Evolutionary conservation across 2,797 vertebrate genomes (phyloP).

Genomic region (Eospalax fontanierii): DNA sequence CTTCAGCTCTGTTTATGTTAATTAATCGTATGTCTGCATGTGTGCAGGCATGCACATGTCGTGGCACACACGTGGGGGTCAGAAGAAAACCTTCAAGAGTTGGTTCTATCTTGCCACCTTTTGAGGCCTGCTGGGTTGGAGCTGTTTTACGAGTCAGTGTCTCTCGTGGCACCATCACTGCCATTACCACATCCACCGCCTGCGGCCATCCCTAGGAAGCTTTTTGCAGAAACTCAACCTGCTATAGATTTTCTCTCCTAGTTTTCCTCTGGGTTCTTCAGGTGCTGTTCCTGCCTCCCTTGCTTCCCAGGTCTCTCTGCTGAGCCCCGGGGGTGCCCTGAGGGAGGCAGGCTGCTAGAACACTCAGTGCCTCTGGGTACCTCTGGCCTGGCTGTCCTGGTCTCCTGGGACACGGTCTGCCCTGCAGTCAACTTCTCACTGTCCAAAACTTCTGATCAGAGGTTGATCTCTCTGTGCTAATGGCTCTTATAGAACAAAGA

Average conservation of each 20-base stretch:
- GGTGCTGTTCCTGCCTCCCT: neutral
- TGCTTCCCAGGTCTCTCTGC: neutral
- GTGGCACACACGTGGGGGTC: neutral
- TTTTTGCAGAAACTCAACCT: neutral
- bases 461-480: constrained; percentile 52
- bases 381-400: neutral
- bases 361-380: no score
- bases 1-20: neutral
- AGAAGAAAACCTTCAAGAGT: neutral
- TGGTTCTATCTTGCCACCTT: neutral
- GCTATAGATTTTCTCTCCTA: neutral
- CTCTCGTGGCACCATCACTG: neutral
- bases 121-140: no score
- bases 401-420: neutral
- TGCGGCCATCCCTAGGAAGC: neutral
- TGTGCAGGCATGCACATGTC: neutral
- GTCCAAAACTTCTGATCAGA: neutral
- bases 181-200: neutral
- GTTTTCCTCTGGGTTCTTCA: neutral
- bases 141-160: neutral
- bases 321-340: neutral
- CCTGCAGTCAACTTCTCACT: neutral
- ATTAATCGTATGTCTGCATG: no score
- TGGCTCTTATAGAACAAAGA: constrained; percentile 3
- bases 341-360: neutral